Conservation (phyloP, 2,113 vertebrate species). For the Smithornis capensis region DNA sequence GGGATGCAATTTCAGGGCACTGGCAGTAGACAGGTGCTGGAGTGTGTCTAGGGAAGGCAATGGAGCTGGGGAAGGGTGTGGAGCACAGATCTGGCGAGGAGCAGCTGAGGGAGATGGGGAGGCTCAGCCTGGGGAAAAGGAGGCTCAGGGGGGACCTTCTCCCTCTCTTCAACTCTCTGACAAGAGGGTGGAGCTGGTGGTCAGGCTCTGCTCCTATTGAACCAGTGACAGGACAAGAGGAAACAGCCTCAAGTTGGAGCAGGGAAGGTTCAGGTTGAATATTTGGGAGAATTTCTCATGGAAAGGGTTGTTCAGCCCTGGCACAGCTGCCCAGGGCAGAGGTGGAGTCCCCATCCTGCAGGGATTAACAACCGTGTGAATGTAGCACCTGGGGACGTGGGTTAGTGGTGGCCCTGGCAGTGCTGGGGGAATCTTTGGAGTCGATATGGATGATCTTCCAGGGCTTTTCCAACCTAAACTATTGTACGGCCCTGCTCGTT, state of each 20-base stretch:
- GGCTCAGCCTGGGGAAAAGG: not conserved
- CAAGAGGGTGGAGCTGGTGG: not conserved
- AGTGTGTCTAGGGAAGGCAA: not conserved
- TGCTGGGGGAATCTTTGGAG: not conserved
- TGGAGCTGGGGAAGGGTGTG: not conserved
- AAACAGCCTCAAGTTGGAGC: not conserved
- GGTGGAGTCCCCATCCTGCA: not conserved
- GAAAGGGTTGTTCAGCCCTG: not conserved
- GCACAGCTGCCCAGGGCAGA: not conserved
- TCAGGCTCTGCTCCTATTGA: not conserved
- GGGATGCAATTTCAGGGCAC: not conserved
- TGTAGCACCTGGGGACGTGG: not conserved
- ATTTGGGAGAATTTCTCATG: not conserved
- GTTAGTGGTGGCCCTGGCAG: not conserved
- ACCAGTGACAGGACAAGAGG: not conserved
- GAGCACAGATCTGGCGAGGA: not conserved
- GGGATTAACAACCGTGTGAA: not conserved
- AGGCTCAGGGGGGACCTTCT: not conserved
- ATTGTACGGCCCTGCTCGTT: rapidly evolving
- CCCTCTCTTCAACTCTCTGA: not conserved
- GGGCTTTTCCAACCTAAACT: not conserved
- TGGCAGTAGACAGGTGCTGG: not conserved
- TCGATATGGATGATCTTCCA: not conserved
- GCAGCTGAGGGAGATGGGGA: not conserved
- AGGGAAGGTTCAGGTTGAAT: not conserved